Percentiles rank a stretch among this genome's conserved stretches.
Evolutionary conservation across 2,888 invertebrate species (phyloP).

Genomic region (Rutpela maculata): DNA sequence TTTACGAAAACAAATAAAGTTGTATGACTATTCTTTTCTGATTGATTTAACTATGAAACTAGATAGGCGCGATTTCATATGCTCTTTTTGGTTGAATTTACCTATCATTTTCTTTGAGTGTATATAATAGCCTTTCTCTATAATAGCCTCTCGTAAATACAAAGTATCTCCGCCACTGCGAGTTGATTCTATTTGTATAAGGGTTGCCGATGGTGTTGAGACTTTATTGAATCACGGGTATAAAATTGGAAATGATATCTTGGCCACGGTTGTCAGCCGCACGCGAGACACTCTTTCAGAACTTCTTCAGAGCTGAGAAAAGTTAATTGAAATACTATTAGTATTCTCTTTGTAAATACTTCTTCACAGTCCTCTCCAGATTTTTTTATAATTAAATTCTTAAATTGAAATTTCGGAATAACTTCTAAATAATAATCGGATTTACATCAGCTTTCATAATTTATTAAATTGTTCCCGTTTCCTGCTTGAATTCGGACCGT

Average conservation of each 20-base stretch:
- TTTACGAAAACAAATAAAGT: too few species aligned
- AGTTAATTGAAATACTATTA: constrained; percentile 72
- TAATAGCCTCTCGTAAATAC: too few species aligned
- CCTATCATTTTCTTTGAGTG: too few species aligned
- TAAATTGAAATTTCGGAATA: constrained; percentile 65
- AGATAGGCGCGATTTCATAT: too few species aligned
- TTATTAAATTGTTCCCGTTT: constrained; percentile 41
- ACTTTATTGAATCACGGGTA: constrained; percentile 71
- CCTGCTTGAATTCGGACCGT: constrained; percentile 7
- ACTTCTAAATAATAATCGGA: constrained; percentile 43
- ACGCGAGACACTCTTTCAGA: constrained; percentile 70
- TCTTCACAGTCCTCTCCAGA: constrained; percentile 63
- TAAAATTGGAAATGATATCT: constrained; percentile 73
- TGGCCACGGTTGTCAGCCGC: constrained; percentile 69
- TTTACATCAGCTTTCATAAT: constrained; percentile 36
- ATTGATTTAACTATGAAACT: too few species aligned
- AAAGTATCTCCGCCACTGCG: constrained; percentile 16
- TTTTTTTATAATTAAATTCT: constrained; percentile 70
- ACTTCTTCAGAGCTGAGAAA: constrained; percentile 68
- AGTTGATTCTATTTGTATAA: constrained; percentile 63
- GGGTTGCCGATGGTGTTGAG: constrained; percentile 72
- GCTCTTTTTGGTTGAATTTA: too few species aligned
- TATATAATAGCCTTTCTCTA: too few species aligned
- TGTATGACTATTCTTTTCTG: too few species aligned
- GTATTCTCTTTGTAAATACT: constrained; percentile 69